Evolutionary conservation across 2,888 invertebrate genomes (phyloP), one percentile per base, ranked within the genome.

Genomic region (Heliconius cydno): DNA sequence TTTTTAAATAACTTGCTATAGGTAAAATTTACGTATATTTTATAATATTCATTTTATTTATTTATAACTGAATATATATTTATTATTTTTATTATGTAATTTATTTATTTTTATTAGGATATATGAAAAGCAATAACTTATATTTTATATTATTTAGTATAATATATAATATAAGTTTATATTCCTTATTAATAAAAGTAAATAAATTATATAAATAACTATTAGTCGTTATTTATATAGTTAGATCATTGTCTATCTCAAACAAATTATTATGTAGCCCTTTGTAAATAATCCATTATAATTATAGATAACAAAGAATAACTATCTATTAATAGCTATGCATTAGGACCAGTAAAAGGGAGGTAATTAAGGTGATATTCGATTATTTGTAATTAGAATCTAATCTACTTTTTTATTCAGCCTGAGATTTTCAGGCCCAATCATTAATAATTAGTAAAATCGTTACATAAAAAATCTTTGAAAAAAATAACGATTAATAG

Each of bases 291-390:
- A 38, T n/a, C 22, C 38, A 25, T 41, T 38, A 68, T 38, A 12
- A 41, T 68, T 13, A 41, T 25, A 68, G 38, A n/a, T 41, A 68
- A 41, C 68, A 68, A 68, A 68, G n/a, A 38, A n/a, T 13, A 41
- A 5, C 15, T 15, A 6, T 1, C 19, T 67, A 67, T 25, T 70
- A 7, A 38, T 28, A 12, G 0, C 19, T 67, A 67, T 25, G 5
- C 68, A 68, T 38, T 68, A 68, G 13, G 13, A n/a, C 12, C 6
- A 25, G 15, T 7, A 70, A 15, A 15, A 9, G 25, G 9, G 15
- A 25, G 9, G 41, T 70, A 9, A 46, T 46, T 46, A 41, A 70
- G 25, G 9, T 28, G 25, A 70, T 46, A 7, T 25, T 46, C 15
- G 25, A 25, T 70, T 46, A 25, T 25, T 25, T 15, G 25, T 15